A percentile compares a stretch with the other conserved stretches of the same genome.
phyloP scores from a whole-genome alignment of 2,888 invertebrate genomes.

The Pherbina coryleti region DNA sequence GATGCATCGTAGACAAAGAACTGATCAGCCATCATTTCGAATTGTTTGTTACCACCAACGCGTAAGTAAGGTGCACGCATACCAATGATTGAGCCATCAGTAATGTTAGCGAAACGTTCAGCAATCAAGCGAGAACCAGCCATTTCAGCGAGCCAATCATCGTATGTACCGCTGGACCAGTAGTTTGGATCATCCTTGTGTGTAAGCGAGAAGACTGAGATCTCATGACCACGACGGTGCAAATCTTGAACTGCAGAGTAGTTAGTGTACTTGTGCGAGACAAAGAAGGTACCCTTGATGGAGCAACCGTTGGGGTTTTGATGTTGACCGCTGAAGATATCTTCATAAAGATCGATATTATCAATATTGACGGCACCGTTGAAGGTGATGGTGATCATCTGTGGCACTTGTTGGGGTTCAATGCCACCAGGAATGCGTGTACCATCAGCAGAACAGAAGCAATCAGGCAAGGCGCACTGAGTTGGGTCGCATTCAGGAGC shows the following conservation, averaged over 20 bases:
- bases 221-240: slow-evolving; percentile 91
- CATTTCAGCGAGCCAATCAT: slow-evolving; percentile 95
- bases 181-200: slow-evolving; percentile 93
- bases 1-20: slow-evolving; percentile 96
- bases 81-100: slow-evolving; percentile 91
- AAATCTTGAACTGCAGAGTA: slow-evolving; percentile 91
- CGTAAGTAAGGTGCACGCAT: slow-evolving; percentile 89
- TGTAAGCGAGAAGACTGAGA: slow-evolving; percentile 90
- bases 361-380: slow-evolving; percentile 94
- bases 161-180: slow-evolving; percentile 89
- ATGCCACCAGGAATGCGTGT: slow-evolving; percentile 88
- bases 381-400: slow-evolving; percentile 93
- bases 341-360: slow-evolving; percentile 92
- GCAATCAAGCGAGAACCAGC: slow-evolving; percentile 89
- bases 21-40: slow-evolving; percentile 97
- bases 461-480: slow-evolving; percentile 89
- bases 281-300: slow-evolving; percentile 91
- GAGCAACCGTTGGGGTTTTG: slow-evolving; percentile 91
- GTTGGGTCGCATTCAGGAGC: slow-evolving; percentile 92
- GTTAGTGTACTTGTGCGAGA: slow-evolving; percentile 92
- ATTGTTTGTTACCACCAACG: slow-evolving; percentile 94
- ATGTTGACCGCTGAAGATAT: slow-evolving; percentile 86
- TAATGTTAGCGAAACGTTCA: slow-evolving; percentile 91
- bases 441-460: slow-evolving; percentile 93
- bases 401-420: slow-evolving; percentile 87